These are phyloP conservation scores for Muntiacus reevesi DNA, from an alignment of 2,113 vertebrate genomes.

Conservation along the genomic window DNA sequence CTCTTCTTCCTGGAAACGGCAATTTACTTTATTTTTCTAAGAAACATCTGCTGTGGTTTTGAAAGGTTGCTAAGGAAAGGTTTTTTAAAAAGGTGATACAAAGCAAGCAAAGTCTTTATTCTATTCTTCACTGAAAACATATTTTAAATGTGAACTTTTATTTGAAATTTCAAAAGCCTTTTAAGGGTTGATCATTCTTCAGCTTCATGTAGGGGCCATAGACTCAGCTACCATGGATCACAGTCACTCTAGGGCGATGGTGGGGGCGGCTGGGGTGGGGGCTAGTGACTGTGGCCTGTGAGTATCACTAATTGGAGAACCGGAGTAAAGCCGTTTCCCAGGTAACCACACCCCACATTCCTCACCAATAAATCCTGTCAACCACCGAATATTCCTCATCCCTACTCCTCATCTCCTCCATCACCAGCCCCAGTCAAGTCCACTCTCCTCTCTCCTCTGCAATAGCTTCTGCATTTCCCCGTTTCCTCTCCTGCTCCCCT, in stretches of 20 bases:
- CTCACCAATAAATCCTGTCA: not conserved
- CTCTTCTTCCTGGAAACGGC: conserved; percentile 39
- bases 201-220: not conserved
- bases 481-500: not conserved
- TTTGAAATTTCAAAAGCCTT: conserved; percentile 31
- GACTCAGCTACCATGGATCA: not conserved
- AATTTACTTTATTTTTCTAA: conserved; percentile 54
- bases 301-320: conserved; percentile 4
- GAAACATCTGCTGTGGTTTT: conserved; percentile 40
- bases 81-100: conserved; percentile 39
- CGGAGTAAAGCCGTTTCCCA: not conserved
- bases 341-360: no score
- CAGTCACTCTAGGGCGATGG: not conserved
- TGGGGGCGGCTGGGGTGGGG: not conserved
- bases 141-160: conserved; percentile 3
- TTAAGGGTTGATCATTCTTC: not conserved
- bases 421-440: no score
- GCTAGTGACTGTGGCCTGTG: not conserved
- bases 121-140: not conserved
- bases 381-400: not conserved
- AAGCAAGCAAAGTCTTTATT: conserved; percentile 31
- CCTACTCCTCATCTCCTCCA: not conserved
- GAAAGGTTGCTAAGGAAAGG: conserved; percentile 54
- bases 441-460: no score
- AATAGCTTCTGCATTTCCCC: not conserved